Conservation (phyloP, 1,140 invertebrate genomes). For the Drosophila nigrodunni region DNA sequence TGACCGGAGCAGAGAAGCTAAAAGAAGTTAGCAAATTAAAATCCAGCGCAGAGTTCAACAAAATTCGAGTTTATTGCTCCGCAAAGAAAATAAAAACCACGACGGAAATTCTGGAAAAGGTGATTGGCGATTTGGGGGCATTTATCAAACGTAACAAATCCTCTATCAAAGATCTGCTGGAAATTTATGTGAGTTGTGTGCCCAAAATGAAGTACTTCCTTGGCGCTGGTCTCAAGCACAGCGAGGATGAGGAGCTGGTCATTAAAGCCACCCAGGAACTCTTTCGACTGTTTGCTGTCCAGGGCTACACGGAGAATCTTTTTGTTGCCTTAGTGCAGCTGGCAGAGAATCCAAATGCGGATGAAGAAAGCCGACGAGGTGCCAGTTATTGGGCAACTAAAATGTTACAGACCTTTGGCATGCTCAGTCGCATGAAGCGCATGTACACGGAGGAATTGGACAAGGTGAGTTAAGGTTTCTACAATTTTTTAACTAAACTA, state of each 20-base stretch:
- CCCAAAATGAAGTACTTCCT: conserved; percentile 75
- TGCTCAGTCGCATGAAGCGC: conserved; percentile 70
- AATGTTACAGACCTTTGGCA: conserved; percentile 64
- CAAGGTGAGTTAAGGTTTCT: conserved; percentile 46
- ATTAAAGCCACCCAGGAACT: conserved; percentile 57
- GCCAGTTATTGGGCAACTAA: conserved; percentile 77
- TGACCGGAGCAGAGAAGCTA: conserved; percentile 62
- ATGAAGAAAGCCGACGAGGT: conserved; percentile 37
- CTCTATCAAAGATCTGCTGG: conserved; percentile 59
- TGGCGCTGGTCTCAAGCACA: conserved; percentile 26
- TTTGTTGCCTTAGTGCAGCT: conserved; percentile 67
- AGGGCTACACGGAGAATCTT: conserved; percentile 71
- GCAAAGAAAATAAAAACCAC: conserved; percentile 44
- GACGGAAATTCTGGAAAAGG: conserved; percentile 33
- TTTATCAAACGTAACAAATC: conserved; percentile 50
- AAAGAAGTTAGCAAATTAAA: conserved; percentile 63
- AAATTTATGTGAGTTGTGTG: conserved; percentile 55
- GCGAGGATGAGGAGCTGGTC: conserved; percentile 51
- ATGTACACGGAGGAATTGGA: conserved; percentile 77
- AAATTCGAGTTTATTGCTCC: conserved; percentile 51
- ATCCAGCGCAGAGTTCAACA: conserved; percentile 59
- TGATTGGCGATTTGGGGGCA: conserved; percentile 45
- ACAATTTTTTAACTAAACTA: neutral
- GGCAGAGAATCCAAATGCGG: conserved; percentile 56
- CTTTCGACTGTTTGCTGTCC: conserved; percentile 67